These are phyloP conservation scores for Hemiscyllium ocellatum DNA, from an alignment of 2,113 vertebrate genomes.

Conservation along the genomic window DNA sequence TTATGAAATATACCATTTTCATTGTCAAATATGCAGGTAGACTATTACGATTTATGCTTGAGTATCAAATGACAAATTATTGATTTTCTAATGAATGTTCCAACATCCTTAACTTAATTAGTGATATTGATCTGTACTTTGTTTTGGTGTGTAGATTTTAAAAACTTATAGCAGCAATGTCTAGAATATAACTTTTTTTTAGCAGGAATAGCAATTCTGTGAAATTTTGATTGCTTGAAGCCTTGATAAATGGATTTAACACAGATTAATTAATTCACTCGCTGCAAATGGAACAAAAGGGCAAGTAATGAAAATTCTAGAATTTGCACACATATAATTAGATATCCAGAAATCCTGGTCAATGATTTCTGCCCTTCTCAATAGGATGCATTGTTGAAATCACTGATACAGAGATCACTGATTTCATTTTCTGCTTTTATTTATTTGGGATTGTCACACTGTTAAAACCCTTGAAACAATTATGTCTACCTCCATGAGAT, in stretches of 20 bases:
- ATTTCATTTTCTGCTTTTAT: neutral
- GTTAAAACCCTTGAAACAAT: neutral
- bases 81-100: neutral
- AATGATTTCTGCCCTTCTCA: neutral
- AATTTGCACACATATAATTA: neutral
- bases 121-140: neutral
- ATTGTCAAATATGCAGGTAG: neutral
- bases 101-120: neutral
- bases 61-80: too few relatives aligned
- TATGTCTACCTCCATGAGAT: neutral
- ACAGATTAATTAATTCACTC: neutral
- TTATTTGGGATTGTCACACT: neutral
- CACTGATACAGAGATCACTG: neutral
- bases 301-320: neutral
- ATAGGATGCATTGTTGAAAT: neutral
- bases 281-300: neutral
- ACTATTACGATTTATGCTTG: neutral
- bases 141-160: neutral
- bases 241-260: neutral
- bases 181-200: neutral
- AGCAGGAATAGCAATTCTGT: neutral
- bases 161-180: neutral
- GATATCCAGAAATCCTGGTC: neutral
- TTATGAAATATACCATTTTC: neutral
- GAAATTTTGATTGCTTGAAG: neutral